Percentiles rank a stretch among this genome's conserved stretches.
phyloP scores from a whole-genome alignment of 2,797 vertebrate genomes.

The Epinephelus awoara region DNA sequence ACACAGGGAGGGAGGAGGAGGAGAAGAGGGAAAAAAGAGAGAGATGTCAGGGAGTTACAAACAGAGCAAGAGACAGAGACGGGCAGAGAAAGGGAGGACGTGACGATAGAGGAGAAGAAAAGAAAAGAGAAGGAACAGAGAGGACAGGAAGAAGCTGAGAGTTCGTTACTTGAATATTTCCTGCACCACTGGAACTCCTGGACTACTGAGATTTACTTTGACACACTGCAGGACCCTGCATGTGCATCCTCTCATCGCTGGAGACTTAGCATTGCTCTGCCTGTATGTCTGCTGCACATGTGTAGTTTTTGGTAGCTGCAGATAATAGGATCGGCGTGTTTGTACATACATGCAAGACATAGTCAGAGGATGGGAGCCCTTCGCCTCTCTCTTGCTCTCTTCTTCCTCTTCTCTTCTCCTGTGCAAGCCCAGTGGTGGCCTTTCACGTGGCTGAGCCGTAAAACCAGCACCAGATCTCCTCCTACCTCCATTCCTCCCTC shows the following conservation, averaged over 20 bases:
- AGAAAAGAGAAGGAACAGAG: slow-evolving; percentile 3
- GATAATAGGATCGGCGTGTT: not conserved
- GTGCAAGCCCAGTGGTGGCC: slow-evolving; percentile 67
- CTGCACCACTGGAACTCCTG: slow-evolving; percentile 10
- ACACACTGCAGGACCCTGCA: slow-evolving; percentile 16
- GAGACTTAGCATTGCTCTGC: not conserved
- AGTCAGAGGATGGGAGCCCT: slow-evolving; percentile 64
- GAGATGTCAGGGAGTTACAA: slow-evolving; percentile 64
- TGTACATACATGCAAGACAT: not conserved
- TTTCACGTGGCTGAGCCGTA: slow-evolving; percentile 40
- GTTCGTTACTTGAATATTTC: not conserved
- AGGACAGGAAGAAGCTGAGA: slow-evolving; percentile 7
- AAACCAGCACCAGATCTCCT: slow-evolving; percentile 24
- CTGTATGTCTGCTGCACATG: slow-evolving; percentile 22
- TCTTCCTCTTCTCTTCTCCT: slow-evolving; percentile 58
- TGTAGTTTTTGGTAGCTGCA: not conserved
- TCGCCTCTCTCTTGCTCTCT: slow-evolving; percentile 42
- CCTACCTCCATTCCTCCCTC: slow-evolving; percentile 14
- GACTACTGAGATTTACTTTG: slow-evolving; percentile 20
- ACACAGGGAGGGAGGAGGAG: slow-evolving; percentile 50
- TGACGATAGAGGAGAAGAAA: slow-evolving; percentile 29
- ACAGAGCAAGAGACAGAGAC: slow-evolving; percentile 41
- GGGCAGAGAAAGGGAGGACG: slow-evolving; percentile 36
- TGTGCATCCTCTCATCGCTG: slow-evolving; percentile 24
- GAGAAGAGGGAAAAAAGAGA: slow-evolving; percentile 23